These are phyloP conservation scores for Myripristis jacobus DNA, from an alignment of 2,797 vertebrate species.

Conservation along the genomic window DNA sequence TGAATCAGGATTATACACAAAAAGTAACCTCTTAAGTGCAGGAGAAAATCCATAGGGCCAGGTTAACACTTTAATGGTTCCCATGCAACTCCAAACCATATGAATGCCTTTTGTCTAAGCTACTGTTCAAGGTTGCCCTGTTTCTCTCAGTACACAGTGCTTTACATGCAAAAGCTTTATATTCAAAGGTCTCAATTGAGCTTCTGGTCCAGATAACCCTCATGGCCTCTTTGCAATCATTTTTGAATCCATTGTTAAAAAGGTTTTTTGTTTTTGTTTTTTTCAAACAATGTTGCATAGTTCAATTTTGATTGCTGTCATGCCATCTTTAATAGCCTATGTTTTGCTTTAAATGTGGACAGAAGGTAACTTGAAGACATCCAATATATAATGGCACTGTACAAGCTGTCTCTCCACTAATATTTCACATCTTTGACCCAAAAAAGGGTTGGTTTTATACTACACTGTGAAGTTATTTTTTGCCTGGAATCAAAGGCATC, in stretches of 20 bases:
- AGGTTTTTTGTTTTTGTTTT: slow-evolving; percentile 52
- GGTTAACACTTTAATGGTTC: slow-evolving; percentile 65
- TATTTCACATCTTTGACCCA: slow-evolving; percentile 34
- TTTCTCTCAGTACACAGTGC: slow-evolving; percentile 70
- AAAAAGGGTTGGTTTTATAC: slow-evolving; percentile 61
- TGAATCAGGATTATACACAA: slow-evolving; percentile 76
- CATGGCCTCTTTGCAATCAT: slow-evolving; percentile 58
- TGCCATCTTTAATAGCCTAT: slow-evolving; percentile 27
- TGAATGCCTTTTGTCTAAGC: slow-evolving; percentile 76
- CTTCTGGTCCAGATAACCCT: slow-evolving; percentile 43
- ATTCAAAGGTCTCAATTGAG: slow-evolving; percentile 57
- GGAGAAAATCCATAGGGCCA: slow-evolving; percentile 71
- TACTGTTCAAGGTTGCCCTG: slow-evolving; percentile 65
- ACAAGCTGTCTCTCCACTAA: slow-evolving; percentile 45
- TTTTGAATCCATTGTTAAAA: slow-evolving; percentile 42
- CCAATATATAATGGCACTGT: slow-evolving; percentile 54
- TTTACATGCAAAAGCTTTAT: slow-evolving; percentile 77
- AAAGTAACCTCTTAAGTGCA: slow-evolving; percentile 72
- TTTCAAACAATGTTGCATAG: slow-evolving; percentile 41
- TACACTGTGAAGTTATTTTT: slow-evolving; percentile 78
- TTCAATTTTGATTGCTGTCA: slow-evolving; percentile 43
- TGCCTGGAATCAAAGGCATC: slow-evolving; percentile 61
- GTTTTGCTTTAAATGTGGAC: slow-evolving; percentile 27
- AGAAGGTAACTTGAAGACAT: slow-evolving; percentile 57
- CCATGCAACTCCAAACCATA: slow-evolving; percentile 73